A percentile compares a stretch with the other conserved stretches of the same genome.
Evolutionary conservation across 2,888 invertebrate species (phyloP).

Genomic region (Harmothoe impar): DNA sequence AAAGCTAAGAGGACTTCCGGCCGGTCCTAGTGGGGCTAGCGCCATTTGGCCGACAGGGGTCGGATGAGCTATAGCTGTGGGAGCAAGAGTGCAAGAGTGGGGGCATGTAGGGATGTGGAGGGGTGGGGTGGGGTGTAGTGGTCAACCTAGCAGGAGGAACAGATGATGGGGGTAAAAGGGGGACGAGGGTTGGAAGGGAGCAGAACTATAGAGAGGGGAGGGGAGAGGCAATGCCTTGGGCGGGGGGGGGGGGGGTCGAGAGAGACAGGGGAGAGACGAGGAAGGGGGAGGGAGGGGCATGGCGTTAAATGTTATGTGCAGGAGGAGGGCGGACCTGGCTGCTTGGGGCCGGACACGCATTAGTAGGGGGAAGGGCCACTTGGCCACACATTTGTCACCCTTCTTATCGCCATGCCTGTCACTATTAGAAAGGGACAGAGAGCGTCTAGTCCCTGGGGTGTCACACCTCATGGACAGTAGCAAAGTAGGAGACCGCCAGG

Average conservation of each 20-base stretch:
- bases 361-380: constrained; percentile 25
- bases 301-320: not conserved
- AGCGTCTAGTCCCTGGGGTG: not conserved
- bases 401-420: not conserved
- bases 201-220: not conserved
- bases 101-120: not conserved
- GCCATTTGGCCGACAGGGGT: not conserved
- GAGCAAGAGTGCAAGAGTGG: not conserved
- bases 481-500: not conserved
- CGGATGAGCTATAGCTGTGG: not conserved
- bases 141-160: not conserved
- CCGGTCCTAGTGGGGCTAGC: not conserved
- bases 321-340: not conserved
- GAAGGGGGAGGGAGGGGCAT: not conserved
- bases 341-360: not conserved
- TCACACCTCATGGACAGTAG: not conserved
- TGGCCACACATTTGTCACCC: constrained; percentile 51
- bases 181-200: not conserved
- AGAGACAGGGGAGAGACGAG: not conserved
- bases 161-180: not conserved
- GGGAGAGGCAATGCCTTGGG: not conserved
- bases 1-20: too few relatives aligned
- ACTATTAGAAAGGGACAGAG: constrained; percentile 21
- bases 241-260: too few relatives aligned
- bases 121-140: not conserved